Evolutionary conservation across 2,113 vertebrate species (phyloP).

Genomic region (Caretta caretta): DNA sequence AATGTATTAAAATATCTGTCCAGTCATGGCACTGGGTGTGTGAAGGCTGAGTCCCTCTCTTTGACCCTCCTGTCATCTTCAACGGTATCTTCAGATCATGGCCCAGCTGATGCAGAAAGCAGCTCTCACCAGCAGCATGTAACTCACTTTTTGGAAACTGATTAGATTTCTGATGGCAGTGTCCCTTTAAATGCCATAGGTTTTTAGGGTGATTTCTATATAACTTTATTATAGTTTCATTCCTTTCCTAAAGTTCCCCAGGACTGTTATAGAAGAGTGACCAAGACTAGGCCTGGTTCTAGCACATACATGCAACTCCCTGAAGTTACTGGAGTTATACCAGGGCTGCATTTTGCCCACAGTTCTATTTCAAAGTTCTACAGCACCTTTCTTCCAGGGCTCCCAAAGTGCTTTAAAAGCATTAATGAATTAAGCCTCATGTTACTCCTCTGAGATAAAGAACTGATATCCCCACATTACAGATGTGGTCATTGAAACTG

Average conservation of each 20-base stretch:
- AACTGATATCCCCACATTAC: background rate
- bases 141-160: background rate
- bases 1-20: background rate
- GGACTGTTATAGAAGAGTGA: background rate
- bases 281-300: background rate
- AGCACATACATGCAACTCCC: background rate
- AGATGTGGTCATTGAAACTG: background rate
- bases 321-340: background rate
- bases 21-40: background rate
- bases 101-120: too few species aligned
- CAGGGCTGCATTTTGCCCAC: background rate
- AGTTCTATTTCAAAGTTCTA: background rate
- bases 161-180: background rate
- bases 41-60: background rate
- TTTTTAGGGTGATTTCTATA: background rate
- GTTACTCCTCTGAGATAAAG: background rate
- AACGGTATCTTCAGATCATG: background rate
- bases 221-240: background rate
- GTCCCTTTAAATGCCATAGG: background rate
- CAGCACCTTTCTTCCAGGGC: background rate
- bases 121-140: background rate
- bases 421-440: background rate
- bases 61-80: background rate
- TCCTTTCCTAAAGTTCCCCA: background rate
- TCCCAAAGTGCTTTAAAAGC: background rate